phyloP scores from a whole-genome alignment of 2,797 vertebrate genomes.

The Molossus alvarezi region DNA sequence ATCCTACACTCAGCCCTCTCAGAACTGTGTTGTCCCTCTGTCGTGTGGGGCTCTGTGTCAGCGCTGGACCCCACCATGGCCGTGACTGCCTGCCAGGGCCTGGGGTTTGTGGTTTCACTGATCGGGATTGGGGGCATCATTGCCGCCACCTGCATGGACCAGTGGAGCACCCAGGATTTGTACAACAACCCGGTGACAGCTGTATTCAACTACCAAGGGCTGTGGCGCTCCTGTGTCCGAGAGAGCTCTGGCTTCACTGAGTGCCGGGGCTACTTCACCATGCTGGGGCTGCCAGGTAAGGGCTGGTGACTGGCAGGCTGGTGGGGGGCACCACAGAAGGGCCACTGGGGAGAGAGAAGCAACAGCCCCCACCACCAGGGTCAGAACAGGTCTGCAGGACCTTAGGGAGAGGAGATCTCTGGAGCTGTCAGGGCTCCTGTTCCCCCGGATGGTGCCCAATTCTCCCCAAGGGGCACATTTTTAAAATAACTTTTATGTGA shows the following conservation, averaged over 20 bases:
- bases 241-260: constrained; percentile 95
- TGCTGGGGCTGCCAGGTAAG: constrained; percentile 96
- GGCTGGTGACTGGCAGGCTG: neutral
- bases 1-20: constrained; percentile 66
- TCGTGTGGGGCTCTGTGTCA: accelerated
- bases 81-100: constrained; percentile 93
- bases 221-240: constrained; percentile 94
- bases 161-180: constrained; percentile 95
- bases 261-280: constrained; percentile 95
- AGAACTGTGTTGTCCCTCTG: neutral
- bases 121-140: constrained; percentile 92
- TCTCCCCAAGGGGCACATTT: neutral
- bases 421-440: neutral
- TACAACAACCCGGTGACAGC: constrained; percentile 93
- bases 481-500: neutral
- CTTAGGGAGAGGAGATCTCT: neutral
- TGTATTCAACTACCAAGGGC: constrained; percentile 93
- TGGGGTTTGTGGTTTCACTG: constrained; percentile 93
- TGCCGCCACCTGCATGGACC: constrained; percentile 94
- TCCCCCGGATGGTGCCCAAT: neutral
- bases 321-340: accelerated
- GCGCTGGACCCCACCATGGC: constrained; percentile 88
- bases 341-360: neutral
- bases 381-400: neutral
- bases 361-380: neutral